These are phyloP conservation scores for Melanitta fusca DNA, from an alignment of 2,797 vertebrate species.

Conservation along the genomic window DNA sequence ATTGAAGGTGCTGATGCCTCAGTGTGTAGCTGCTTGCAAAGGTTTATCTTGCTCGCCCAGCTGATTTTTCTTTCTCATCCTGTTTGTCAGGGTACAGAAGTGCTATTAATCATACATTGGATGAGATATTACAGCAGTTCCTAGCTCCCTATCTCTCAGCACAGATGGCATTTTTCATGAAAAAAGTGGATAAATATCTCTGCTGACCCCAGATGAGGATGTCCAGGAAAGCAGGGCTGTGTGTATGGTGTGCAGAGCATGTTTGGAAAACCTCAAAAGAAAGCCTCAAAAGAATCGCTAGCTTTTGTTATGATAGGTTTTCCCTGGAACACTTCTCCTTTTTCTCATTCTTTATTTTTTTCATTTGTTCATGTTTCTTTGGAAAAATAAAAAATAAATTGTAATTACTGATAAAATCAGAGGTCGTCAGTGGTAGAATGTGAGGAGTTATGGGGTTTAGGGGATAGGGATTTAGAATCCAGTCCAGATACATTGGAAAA, in stretches of 20 bases:
- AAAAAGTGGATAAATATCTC: not conserved
- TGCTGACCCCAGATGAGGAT: not conserved
- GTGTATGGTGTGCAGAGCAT: not conserved
- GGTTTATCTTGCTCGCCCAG: slow-evolving; percentile 41
- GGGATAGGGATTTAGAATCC: not conserved
- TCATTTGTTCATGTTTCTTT: not conserved
- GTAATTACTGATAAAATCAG: not conserved
- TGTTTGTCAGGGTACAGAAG: slow-evolving; percentile 14
- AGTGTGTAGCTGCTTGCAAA: not conserved
- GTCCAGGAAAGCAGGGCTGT: not conserved
- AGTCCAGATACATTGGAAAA: not conserved
- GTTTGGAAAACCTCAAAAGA: not conserved
- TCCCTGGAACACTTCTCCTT: not conserved
- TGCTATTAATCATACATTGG: not conserved
- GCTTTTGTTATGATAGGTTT: not conserved
- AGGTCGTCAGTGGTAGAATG: not conserved
- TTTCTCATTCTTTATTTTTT: not conserved
- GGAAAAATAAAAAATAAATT: fast-evolving
- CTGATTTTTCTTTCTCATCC: not conserved
- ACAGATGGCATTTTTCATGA: not conserved
- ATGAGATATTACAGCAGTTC: not conserved
- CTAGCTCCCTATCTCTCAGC: not conserved
- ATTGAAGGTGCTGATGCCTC: not conserved
- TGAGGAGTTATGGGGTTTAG: not conserved
- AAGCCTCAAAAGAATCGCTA: not conserved